These are phyloP conservation scores for Hippopotamus amphibius DNA, from an alignment of 2,113 vertebrate species.

Conservation along the genomic window DNA sequence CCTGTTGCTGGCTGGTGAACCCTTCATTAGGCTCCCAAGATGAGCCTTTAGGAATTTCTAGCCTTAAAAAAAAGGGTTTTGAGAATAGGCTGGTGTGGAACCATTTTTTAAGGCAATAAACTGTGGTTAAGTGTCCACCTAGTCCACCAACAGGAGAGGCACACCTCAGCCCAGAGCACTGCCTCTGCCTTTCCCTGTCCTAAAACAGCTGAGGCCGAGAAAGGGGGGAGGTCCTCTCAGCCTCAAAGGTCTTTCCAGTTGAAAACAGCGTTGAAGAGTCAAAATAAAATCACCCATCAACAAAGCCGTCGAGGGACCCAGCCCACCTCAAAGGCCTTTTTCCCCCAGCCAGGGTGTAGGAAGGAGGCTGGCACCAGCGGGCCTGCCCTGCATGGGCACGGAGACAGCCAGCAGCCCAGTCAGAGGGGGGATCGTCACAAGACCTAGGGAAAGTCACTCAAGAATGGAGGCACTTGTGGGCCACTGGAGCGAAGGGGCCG, in stretches of 20 bases:
- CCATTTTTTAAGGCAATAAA: not conserved
- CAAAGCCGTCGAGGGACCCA: not conserved
- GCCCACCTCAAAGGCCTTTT: not conserved
- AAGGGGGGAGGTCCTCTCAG: not conserved
- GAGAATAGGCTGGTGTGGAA: not conserved
- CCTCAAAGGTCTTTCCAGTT: not conserved
- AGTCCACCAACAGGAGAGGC: not conserved
- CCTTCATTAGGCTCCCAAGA: not conserved
- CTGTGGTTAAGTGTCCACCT: not conserved
- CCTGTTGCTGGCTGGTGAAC: not conserved
- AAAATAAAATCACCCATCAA: constrained; percentile 12
- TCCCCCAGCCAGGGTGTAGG: rapidly evolving
- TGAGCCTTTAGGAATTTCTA: not conserved
- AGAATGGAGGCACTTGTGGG: not conserved
- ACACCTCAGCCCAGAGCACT: not conserved
- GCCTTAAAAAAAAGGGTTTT: not conserved
- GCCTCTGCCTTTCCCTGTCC: not conserved
- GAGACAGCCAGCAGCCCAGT: not conserved
- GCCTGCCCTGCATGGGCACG: not conserved
- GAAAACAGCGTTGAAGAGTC: not conserved
- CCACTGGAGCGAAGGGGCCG: not conserved
- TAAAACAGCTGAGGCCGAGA: not conserved
- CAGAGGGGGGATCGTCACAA: not conserved
- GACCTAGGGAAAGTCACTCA: not conserved
- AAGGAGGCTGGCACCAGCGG: not conserved